These are phyloP conservation scores for Hyphantria cunea DNA, from an alignment of 1,140 invertebrate species.

Conservation along the genomic window DNA sequence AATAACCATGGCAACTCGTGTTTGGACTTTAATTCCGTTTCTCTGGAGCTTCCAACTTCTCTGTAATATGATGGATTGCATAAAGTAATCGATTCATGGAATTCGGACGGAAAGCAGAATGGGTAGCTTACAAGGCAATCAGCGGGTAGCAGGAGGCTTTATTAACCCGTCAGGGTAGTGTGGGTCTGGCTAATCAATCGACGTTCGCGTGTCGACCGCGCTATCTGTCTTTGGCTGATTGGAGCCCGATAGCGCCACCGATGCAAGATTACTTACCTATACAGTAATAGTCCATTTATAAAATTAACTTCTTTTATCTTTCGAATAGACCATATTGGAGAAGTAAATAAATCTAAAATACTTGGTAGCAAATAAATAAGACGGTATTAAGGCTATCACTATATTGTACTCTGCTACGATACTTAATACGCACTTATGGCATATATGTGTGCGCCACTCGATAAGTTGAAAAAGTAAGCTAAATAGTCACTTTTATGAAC, in stretches of 20 bases:
- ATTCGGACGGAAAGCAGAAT: slow-evolving; percentile 60
- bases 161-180: slow-evolving; percentile 73
- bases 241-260: slow-evolving; percentile 61
- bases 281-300: slow-evolving; percentile 71
- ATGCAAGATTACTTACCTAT: slow-evolving; percentile 71
- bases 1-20: slow-evolving; percentile 23
- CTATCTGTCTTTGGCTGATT: slow-evolving; percentile 76
- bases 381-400: slow-evolving; percentile 49
- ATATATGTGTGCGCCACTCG: background rate
- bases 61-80: slow-evolving; percentile 49
- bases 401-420: background rate
- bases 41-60: slow-evolving; percentile 32
- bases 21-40: slow-evolving; percentile 26
- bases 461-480: no score
- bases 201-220: slow-evolving; percentile 71
- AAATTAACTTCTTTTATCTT: slow-evolving; percentile 73
- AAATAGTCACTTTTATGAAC: slow-evolving; percentile 8
- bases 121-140: slow-evolving; percentile 74
- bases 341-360: slow-evolving; percentile 64
- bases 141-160: slow-evolving; percentile 66
- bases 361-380: slow-evolving; percentile 51
- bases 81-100: slow-evolving; percentile 61
- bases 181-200: slow-evolving; percentile 76
- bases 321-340: slow-evolving; percentile 57
- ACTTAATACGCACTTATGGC: slow-evolving; percentile 10